These are phyloP conservation scores for Invenusta paracnida DNA, from an alignment of 2,888 invertebrate species.

Conservation along the genomic window DNA sequence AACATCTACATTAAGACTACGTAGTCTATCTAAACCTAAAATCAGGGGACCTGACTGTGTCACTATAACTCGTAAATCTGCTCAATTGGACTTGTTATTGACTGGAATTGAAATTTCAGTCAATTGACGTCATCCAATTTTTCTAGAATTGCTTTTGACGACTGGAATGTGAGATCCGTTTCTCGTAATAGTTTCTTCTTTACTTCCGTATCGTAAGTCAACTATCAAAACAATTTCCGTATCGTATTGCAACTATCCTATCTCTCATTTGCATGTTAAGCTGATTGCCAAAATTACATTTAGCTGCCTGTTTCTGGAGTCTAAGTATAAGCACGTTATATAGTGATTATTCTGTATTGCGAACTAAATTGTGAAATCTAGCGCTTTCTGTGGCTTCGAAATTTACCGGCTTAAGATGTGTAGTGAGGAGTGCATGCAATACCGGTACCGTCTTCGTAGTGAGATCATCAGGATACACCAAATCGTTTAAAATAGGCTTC, in stretches of 20 bases:
- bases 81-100: not conserved
- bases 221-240: too few relatives aligned
- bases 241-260: not conserved
- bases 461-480: not conserved
- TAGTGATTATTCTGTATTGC: not conserved
- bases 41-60: not conserved
- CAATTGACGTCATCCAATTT: too few relatives aligned
- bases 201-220: not conserved
- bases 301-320: not conserved
- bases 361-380: not conserved
- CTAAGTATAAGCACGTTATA: not conserved
- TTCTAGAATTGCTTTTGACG: not conserved
- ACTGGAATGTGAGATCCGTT: not conserved
- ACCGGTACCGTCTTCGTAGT: not conserved
- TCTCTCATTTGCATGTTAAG: not conserved
- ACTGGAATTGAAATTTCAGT: not conserved
- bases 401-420: not conserved
- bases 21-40: not conserved
- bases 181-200: not conserved
- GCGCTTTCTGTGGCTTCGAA: not conserved
- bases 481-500: not conserved
- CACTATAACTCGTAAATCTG: not conserved
- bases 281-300: not conserved
- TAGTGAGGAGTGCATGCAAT: not conserved
- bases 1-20: not conserved